phyloP scores from a whole-genome alignment of 2,888 invertebrate species.

The Rhamnusium bicolor region DNA sequence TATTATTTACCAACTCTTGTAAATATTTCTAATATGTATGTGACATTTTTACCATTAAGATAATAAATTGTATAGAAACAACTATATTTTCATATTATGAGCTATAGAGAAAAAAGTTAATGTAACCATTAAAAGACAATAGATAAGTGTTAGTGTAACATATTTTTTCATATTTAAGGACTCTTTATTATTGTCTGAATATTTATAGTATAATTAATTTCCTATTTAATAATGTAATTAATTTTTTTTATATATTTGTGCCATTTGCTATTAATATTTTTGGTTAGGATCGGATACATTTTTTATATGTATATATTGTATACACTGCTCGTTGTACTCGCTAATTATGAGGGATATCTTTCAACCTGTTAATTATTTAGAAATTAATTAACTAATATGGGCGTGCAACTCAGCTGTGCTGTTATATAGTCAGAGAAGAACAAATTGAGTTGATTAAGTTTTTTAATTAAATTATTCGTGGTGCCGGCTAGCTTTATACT shows the following conservation, averaged over 20 bases:
- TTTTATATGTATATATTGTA: too few species aligned
- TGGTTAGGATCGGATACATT: slow-evolving; percentile 13
- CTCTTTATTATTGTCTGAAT: slow-evolving; percentile 57
- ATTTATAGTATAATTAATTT: slow-evolving; percentile 54
- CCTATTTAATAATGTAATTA: slow-evolving; percentile 49
- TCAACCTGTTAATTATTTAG: too few species aligned
- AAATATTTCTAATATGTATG: slow-evolving; percentile 39
- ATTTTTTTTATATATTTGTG: slow-evolving; percentile 56
- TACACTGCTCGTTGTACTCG: too few species aligned
- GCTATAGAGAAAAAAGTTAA: slow-evolving; percentile 35
- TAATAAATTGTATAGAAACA: slow-evolving; percentile 53
- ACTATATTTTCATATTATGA: slow-evolving; percentile 56
- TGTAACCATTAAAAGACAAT: slow-evolving; percentile 59
- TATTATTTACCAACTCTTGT: slow-evolving; percentile 30
- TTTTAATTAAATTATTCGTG: too few species aligned
- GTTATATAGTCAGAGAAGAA: too few species aligned
- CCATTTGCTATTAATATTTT: slow-evolving; percentile 55
- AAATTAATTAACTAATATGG: too few species aligned
- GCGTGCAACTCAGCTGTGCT: too few species aligned
- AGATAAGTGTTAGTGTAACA: slow-evolving; percentile 58
- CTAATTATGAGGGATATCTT: too few species aligned
- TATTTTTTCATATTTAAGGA: slow-evolving; percentile 49
- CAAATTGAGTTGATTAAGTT: too few species aligned
- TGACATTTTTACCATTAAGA: slow-evolving; percentile 54
- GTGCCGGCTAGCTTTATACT: too few species aligned